phyloP scores from a whole-genome alignment of 2,888 invertebrate genomes.

The Drosophila mercatorum region DNA sequence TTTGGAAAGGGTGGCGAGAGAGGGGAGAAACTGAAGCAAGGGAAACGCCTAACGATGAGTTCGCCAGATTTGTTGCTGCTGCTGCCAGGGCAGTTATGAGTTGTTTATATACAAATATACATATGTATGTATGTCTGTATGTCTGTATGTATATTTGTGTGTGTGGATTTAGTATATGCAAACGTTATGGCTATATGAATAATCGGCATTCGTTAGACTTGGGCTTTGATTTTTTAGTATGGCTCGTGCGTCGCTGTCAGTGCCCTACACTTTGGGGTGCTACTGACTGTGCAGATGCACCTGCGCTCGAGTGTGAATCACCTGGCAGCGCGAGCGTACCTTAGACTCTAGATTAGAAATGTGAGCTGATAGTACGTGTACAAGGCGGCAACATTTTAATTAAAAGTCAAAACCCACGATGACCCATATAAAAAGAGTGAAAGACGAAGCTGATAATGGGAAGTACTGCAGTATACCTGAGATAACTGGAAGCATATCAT shows the following conservation, averaged over 20 bases:
- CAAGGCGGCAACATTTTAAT: constrained; percentile 32
- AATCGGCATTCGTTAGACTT: constrained; percentile 58
- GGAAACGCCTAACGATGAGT: constrained; percentile 23
- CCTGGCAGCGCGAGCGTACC: neutral
- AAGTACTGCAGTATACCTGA: neutral
- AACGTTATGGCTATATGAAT: constrained; percentile 62
- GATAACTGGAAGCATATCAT: neutral
- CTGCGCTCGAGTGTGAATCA: constrained; percentile 30
- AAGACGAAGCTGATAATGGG: neutral
- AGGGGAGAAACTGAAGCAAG: constrained; percentile 12
- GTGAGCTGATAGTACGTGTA: constrained; percentile 6
- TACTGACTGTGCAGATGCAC: constrained; percentile 3
- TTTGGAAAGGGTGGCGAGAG: constrained; percentile 43
- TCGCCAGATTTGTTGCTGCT: constrained; percentile 21
- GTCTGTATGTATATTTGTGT: constrained; percentile 5
- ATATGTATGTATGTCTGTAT: constrained; percentile 15
- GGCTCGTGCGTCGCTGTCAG: constrained; percentile 52
- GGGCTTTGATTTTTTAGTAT: constrained; percentile 65
- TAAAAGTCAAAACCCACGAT: constrained; percentile 16
- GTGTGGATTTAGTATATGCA: constrained; percentile 19
- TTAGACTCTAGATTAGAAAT: constrained; percentile 7
- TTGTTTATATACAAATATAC: constrained; percentile 1
- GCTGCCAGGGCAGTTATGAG: constrained; percentile 8
- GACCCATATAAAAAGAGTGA: constrained; percentile 27
- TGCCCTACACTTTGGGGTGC: constrained; percentile 31